These are phyloP conservation scores for Atherinomorus stipes DNA, from an alignment of 2,113 vertebrate species.

Conservation along the genomic window DNA sequence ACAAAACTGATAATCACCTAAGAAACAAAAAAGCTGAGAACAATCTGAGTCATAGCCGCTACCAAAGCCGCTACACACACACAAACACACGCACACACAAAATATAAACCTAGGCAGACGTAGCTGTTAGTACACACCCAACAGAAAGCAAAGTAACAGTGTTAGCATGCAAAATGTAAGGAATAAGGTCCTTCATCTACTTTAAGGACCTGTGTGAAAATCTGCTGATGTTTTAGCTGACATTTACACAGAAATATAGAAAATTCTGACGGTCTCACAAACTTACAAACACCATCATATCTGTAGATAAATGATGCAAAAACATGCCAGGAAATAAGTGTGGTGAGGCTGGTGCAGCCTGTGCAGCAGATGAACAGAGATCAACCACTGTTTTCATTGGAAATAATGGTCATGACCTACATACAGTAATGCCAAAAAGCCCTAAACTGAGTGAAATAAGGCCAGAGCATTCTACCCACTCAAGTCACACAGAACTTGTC, in stretches of 20 bases:
- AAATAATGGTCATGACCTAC: conserved; percentile 24
- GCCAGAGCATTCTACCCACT: neutral
- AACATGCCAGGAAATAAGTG: neutral
- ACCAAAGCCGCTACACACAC: no score
- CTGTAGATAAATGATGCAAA: neutral
- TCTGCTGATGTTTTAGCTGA: neutral
- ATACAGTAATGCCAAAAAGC: conserved; percentile 1
- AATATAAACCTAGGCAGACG: no score
- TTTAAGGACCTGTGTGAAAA: neutral
- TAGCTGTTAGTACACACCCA: no score
- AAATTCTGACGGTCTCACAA: neutral
- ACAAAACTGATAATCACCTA: no score
- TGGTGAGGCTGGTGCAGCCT: neutral
- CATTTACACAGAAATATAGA: neutral
- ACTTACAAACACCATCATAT: no score
- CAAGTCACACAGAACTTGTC: conserved; percentile 1
- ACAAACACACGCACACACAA: no score
- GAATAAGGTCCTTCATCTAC: neutral
- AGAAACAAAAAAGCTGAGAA: no score
- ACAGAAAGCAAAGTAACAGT: no score
- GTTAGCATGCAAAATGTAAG: no score
- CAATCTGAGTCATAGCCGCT: no score
- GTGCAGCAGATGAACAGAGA: neutral
- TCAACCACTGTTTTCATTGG: conserved; percentile 9
- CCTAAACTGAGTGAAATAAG: conserved; percentile 21